A percentile compares a stretch with the other conserved stretches of the same genome.
Conservation (phyloP, 1,140 invertebrate genomes). For the Zelostemma sp. region DNA sequence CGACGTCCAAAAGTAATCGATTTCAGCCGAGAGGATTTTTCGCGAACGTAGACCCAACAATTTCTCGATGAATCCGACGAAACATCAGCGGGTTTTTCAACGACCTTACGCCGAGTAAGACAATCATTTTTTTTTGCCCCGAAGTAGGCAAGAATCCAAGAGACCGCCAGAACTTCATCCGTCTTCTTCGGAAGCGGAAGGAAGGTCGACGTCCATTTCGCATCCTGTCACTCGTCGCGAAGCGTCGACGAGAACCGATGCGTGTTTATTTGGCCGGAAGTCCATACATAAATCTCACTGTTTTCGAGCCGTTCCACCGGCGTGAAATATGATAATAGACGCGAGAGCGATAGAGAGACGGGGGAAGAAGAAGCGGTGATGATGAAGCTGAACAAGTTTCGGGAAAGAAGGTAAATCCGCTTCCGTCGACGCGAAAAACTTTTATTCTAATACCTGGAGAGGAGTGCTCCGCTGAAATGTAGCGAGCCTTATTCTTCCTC, state of each 20-base stretch:
- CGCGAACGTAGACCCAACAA: no score
- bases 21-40: neutral
- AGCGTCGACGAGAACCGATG: constrained; percentile 10
- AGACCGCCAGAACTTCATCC: constrained; percentile 4
- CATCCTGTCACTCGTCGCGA: constrained; percentile 47
- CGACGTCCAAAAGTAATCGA: neutral
- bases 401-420: constrained; percentile 9
- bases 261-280: constrained; percentile 61
- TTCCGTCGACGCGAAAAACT: constrained; percentile 5
- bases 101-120: neutral
- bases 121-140: neutral
- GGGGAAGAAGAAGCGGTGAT: neutral
- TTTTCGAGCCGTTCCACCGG: constrained; percentile 52
- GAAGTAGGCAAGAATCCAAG: neutral
- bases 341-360: constrained; percentile 46
- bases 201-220: constrained; percentile 45
- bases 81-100: neutral
- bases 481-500: constrained; percentile 9
- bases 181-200: constrained; percentile 13
- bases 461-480: neutral
- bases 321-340: constrained; percentile 63
- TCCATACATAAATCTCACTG: constrained; percentile 63
- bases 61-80: neutral
- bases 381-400: constrained; percentile 12
- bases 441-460: constrained; percentile 6